Conservation (phyloP, 1,140 invertebrate species). For the Brachionus manjavacas region DNA sequence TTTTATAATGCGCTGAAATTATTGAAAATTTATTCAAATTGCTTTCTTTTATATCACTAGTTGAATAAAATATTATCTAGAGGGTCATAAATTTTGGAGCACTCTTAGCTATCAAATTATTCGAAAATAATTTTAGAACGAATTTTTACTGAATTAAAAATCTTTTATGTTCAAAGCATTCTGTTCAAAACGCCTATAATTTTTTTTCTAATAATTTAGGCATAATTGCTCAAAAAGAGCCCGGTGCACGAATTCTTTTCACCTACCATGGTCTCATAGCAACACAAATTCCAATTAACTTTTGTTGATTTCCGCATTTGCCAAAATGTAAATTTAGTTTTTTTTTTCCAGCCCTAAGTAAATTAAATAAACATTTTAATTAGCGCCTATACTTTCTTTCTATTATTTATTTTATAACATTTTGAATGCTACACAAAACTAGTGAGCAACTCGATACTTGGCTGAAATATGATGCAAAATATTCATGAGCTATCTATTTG, state of each 20-base stretch:
- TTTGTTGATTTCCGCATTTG: not conserved
- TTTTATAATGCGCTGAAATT: not conserved
- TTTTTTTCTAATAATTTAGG: not conserved
- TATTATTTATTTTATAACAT: not conserved
- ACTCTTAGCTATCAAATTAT: not conserved
- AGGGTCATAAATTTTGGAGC: not conserved
- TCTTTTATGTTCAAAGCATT: not conserved
- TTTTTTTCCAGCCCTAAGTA: not conserved
- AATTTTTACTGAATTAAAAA: not conserved
- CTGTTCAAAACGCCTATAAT: not conserved
- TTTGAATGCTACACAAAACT: not conserved
- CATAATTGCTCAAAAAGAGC: not conserved
- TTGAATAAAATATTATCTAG: not conserved
- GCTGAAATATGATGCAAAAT: not conserved
- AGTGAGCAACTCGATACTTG: not conserved
- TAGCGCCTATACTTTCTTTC: not conserved
- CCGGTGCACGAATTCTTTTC: not conserved
- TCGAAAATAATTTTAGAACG: not conserved
- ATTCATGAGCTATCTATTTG: not conserved
- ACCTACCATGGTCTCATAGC: not conserved
- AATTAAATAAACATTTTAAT: not conserved
- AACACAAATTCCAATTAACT: not conserved
- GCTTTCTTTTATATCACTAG: not conserved
- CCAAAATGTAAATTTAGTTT: not conserved
- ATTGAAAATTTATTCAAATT: not conserved